A percentile compares a stretch with the other conserved stretches of the same genome.
Conservation (phyloP, 2,888 invertebrate genomes). For the Rhogogaster chlorosoma region DNA sequence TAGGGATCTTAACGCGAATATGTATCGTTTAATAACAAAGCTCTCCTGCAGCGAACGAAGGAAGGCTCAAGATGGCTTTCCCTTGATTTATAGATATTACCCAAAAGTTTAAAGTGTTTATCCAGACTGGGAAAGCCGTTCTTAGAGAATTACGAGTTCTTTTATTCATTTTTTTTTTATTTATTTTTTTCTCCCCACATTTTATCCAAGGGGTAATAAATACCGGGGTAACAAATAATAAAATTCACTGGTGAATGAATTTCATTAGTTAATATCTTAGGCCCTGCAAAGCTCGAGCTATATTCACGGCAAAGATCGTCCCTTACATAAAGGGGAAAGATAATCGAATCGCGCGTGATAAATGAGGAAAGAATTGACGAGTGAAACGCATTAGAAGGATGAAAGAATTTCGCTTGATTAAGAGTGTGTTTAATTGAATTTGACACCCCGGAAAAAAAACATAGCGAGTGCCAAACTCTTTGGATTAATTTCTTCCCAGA, state of each 20-base stretch:
- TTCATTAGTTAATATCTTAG: not conserved
- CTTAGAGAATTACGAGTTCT: not conserved
- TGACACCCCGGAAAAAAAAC: not conserved
- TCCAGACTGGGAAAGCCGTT: not conserved
- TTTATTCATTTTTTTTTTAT: not conserved
- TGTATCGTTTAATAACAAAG: constrained; percentile 19
- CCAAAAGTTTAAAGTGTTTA: constrained; percentile 6
- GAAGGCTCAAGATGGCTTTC: constrained; percentile 2
- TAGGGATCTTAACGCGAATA: constrained; percentile 13
- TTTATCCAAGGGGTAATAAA: not conserved
- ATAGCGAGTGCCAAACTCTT: not conserved
- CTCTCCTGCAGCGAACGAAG: constrained; percentile 21
- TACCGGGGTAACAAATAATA: not conserved
- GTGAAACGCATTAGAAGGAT: not conserved
- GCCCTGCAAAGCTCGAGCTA: not conserved
- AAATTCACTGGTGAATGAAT: not conserved
- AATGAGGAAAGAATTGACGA: not conserved
- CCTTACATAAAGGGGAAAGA: not conserved
- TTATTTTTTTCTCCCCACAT: not conserved
- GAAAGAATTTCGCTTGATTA: not conserved
- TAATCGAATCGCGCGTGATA: not conserved
- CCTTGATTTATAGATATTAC: constrained; percentile 9
- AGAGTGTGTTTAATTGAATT: not conserved
- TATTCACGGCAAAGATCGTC: no score
- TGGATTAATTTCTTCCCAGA: not conserved